Conservation (phyloP, 2,888 invertebrate genomes). For the Hydriomena furcata region DNA sequence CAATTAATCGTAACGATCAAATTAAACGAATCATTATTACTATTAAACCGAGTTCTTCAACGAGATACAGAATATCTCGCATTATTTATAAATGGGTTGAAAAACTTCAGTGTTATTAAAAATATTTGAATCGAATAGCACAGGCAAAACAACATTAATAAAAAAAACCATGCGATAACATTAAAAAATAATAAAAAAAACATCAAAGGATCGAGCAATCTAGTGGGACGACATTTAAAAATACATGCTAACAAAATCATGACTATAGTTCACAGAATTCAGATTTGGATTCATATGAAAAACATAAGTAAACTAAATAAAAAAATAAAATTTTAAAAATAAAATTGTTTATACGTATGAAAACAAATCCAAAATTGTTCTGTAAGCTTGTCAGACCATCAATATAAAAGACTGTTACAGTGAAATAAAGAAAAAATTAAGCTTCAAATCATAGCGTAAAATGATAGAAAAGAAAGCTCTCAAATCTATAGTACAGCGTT, state of each 20-base stretch:
- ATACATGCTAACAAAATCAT: conserved; percentile 67
- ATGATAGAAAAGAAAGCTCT: conserved; percentile 72
- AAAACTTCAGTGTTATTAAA: conserved; percentile 3
- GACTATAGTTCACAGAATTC: conserved; percentile 41
- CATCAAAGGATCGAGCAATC: conserved; percentile 66
- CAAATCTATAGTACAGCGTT: conserved; percentile 77
- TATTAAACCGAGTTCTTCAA: too few relatives aligned
- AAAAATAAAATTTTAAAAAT: too few relatives aligned
- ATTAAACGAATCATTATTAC: too few relatives aligned
- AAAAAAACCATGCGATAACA: conserved; percentile 68
- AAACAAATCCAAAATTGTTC: conserved; percentile 38
- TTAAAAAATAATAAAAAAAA: conserved; percentile 41
- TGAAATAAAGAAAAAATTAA: conserved; percentile 67
- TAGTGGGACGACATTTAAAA: conserved; percentile 65
- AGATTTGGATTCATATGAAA: conserved; percentile 11
- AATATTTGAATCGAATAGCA: conserved; percentile 52
- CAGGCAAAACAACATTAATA: conserved; percentile 69
- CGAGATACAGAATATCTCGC: too few relatives aligned
- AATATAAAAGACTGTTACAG: conserved; percentile 64
- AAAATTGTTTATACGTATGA: background rate
- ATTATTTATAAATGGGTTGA: background rate
- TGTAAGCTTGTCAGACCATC: conserved; percentile 39
- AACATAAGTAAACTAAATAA: background rate
- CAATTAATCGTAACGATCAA: too few relatives aligned
- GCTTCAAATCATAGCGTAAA: conserved; percentile 68